phyloP scores from a whole-genome alignment of 2,113 vertebrate genomes.

The Physeter macrocephalus region DNA sequence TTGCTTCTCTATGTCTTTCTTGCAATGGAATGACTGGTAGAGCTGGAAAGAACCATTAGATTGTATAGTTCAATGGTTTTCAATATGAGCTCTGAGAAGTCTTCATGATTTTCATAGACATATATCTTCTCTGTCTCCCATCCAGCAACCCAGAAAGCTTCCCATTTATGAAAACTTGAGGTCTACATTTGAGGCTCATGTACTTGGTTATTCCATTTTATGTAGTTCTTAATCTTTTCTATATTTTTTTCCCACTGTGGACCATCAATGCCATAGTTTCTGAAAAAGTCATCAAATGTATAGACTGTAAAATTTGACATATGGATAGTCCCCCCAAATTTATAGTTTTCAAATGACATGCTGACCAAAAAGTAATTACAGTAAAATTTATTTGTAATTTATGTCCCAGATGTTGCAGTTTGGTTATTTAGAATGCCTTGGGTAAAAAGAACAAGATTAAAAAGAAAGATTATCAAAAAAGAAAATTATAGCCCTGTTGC shows the following conservation, averaged over 20 bases:
- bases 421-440: background rate
- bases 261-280: constrained; percentile 25
- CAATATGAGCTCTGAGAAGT: background rate
- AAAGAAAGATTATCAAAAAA: background rate
- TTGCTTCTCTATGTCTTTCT: background rate
- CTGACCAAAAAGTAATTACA: constrained; percentile 42
- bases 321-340: constrained; percentile 21
- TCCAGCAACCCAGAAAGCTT: background rate
- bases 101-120: background rate
- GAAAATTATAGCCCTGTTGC: background rate
- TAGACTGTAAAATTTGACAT: constrained; percentile 7
- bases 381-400: constrained; percentile 45
- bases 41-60: background rate
- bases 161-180: background rate
- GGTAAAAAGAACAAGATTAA: background rate
- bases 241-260: background rate
- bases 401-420: constrained; percentile 32
- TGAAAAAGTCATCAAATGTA: constrained; percentile 40
- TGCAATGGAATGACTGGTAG: background rate
- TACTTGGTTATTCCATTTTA: background rate
- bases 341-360: constrained; percentile 37
- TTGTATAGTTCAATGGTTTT: background rate
- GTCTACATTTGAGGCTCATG: background rate
- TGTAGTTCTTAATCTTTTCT: constrained; percentile 28
- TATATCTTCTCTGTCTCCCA: background rate